Percentiles rank a stretch among this genome's conserved stretches.
Evolutionary conservation across 2,113 vertebrate genomes (phyloP).

Genomic region (Percina caprodes): DNA sequence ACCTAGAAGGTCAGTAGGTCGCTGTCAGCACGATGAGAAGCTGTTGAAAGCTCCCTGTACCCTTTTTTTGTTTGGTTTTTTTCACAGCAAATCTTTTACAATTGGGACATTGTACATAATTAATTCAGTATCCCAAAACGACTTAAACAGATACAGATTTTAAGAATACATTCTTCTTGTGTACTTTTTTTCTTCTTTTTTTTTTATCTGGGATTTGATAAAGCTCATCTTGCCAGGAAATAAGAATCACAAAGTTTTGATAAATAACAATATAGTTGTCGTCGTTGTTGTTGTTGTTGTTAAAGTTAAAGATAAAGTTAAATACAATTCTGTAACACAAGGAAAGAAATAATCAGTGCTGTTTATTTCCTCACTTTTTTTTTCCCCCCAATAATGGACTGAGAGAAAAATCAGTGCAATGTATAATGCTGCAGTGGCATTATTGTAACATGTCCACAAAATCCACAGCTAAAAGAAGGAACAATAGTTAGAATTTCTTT

Average conservation of each 20-base stretch:
- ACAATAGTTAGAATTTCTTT: background rate
- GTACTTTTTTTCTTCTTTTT: too few relatives aligned
- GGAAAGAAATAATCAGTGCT: background rate
- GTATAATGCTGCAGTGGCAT: background rate
- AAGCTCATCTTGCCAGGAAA: background rate
- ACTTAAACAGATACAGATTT: background rate
- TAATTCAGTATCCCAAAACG: background rate
- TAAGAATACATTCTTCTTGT: background rate
- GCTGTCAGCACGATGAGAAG: constrained; percentile 19
- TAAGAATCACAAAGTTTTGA: background rate
- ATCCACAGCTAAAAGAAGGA: background rate
- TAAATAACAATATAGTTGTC: background rate
- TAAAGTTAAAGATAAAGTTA: background rate
- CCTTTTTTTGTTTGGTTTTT: too few relatives aligned
- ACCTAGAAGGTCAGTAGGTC: constrained; percentile 88
- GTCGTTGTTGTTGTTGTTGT: too few relatives aligned
- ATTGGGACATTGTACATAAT: background rate
- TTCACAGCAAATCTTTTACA: background rate
- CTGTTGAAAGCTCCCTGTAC: constrained; percentile 42
- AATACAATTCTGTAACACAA: background rate
- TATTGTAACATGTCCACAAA: background rate
- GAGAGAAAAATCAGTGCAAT: too few relatives aligned
- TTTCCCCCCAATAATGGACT: background rate
- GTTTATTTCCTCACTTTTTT: background rate
- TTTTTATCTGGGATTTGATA: background rate